phyloP scores from a whole-genome alignment of 2,797 vertebrate species.

The Pitangus sulphuratus region DNA sequence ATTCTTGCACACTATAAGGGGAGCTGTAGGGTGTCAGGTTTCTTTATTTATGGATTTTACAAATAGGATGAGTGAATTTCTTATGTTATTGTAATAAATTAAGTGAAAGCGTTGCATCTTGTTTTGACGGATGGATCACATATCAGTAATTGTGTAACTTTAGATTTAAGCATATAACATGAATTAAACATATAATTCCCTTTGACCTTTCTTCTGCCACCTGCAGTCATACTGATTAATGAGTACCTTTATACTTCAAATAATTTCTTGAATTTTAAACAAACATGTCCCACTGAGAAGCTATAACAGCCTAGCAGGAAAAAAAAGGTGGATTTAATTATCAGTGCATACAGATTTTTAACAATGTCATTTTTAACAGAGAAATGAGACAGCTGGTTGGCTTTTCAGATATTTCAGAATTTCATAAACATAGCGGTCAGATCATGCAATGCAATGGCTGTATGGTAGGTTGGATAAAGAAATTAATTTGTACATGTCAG shows the following conservation, averaged over 20 bases:
- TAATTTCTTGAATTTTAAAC: slow-evolving; percentile 36
- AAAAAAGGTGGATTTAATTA: not conserved
- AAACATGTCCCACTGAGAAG: not conserved
- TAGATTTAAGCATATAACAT: not conserved
- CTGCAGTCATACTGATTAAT: not conserved
- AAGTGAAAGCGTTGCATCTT: not conserved
- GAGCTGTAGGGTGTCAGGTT: not conserved
- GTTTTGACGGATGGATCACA: not conserved
- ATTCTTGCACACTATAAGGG: not conserved
- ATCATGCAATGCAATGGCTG: not conserved
- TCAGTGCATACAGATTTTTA: not conserved
- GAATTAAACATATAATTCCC: not conserved
- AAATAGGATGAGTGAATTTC: slow-evolving; percentile 16
- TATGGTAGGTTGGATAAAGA: not conserved
- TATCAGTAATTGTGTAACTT: not conserved
- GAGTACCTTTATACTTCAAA: not conserved
- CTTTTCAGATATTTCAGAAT: not conserved
- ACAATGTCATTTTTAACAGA: not conserved
- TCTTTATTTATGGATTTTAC: slow-evolving; percentile 31
- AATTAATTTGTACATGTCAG: slow-evolving; percentile 3
- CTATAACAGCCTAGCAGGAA: not conserved
- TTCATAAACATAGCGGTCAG: not conserved
- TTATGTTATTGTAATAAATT: slow-evolving; percentile 31
- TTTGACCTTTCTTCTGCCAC: slow-evolving; percentile 9
- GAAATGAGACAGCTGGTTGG: not conserved